These are phyloP conservation scores for Pristionchus japonicus DNA, from an alignment of 2,888 invertebrate species.

Conservation along the genomic window DNA sequence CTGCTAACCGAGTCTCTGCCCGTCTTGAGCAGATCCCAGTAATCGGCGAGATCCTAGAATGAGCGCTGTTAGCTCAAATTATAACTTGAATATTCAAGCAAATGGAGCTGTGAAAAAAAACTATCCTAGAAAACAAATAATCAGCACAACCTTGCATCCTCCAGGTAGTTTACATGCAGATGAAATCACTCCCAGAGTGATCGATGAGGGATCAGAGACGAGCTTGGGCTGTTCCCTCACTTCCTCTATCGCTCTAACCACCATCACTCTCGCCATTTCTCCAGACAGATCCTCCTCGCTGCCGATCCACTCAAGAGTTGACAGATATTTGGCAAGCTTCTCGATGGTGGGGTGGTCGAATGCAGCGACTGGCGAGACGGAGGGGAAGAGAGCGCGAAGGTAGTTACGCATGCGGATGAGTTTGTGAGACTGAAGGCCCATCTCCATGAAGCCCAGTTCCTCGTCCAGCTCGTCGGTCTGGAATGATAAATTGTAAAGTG, in stretches of 20 bases:
- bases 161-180: conserved; percentile 70
- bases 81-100: too few species aligned
- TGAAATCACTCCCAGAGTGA: conserved; percentile 54
- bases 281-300: neutral
- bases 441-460: conserved; percentile 60
- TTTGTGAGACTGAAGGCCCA: conserved; percentile 60
- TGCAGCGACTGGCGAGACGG: conserved; percentile 53
- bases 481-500: conserved; percentile 48
- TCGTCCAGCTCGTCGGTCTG: conserved; percentile 59
- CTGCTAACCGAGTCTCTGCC: conserved; percentile 60
- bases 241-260: neutral
- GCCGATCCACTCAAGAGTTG: neutral
- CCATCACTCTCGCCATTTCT: neutral
- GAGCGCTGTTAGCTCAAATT: too few species aligned
- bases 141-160: conserved; percentile 56
- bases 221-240: neutral
- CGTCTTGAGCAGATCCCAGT: conserved; percentile 65
- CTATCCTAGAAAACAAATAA: too few species aligned
- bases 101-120: too few species aligned
- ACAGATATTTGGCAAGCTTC: conserved; percentile 52
- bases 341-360: conserved; percentile 59
- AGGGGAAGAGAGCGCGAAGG: conserved; percentile 55
- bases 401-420: conserved; percentile 56
- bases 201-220: neutral
- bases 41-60: conserved; percentile 62